Percentiles rank a stretch among this genome's conserved stretches.
These are phyloP conservation scores for Triops longicaudatus DNA, from an alignment of 1,140 invertebrate species.

Conservation along the genomic window DNA sequence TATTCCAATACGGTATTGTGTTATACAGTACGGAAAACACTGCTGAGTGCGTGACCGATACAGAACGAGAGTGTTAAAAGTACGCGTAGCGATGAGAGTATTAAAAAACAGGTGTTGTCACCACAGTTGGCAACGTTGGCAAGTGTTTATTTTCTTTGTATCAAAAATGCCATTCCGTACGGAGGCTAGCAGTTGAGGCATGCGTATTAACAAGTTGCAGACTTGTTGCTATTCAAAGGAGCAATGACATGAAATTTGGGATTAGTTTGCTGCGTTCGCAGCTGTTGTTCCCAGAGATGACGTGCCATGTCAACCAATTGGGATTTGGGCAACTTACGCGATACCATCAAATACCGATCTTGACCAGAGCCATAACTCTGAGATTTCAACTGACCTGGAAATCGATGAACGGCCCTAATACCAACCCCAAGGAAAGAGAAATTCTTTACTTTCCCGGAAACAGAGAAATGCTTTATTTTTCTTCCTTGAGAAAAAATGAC, in stretches of 20 bases:
- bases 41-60: background rate
- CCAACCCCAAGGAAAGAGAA: background rate
- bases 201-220: background rate
- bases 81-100: background rate
- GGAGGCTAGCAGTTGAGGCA: background rate
- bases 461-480: no score
- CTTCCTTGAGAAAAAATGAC: no score
- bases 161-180: background rate
- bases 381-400: constrained; percentile 2
- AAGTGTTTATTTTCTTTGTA: background rate
- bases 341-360: constrained; percentile 15
- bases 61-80: background rate
- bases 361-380: constrained; percentile 6
- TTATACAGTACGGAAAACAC: no score
- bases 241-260: constrained; percentile 7
- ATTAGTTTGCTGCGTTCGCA: background rate
- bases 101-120: background rate
- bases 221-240: background rate
- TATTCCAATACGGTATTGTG: no score
- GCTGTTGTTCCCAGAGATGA: constrained; percentile 5
- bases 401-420: background rate
- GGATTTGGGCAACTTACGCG: background rate
- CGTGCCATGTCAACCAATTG: constrained; percentile 14
- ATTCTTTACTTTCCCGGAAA: background rate
- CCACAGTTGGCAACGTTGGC: background rate